Percentiles rank a stretch among this genome's conserved stretches.
Conservation (phyloP, 2,888 invertebrate genomes). For the Muscina levida region DNA sequence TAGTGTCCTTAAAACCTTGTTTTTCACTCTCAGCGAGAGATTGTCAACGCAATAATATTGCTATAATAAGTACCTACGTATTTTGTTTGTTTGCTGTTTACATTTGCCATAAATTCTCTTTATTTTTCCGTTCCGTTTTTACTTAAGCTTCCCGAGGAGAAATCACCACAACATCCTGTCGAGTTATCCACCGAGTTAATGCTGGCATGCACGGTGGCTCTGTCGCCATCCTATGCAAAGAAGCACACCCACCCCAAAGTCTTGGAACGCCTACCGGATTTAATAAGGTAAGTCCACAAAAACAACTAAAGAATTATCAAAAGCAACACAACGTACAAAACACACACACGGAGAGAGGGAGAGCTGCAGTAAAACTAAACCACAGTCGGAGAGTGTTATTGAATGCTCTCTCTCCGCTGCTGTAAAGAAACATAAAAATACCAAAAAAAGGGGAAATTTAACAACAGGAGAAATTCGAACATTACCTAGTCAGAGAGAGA, state of each 20-base stretch:
- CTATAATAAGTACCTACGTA: no score
- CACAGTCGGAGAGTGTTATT: no score
- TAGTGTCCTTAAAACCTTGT: no score
- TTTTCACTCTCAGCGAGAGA: no score
- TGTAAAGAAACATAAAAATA: background rate
- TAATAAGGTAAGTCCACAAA: conserved; percentile 78
- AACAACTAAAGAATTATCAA: conserved; percentile 31
- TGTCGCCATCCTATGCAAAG: conserved; percentile 79
- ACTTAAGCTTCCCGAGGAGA: conserved; percentile 80
- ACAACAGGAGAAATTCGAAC: conserved; percentile 62
- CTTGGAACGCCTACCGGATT: conserved; percentile 80
- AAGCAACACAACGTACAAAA: conserved; percentile 9
- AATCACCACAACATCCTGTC: conserved; percentile 80
- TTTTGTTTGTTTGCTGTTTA: no score
- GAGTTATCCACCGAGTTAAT: conserved; percentile 80
- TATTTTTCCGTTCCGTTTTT: no score
- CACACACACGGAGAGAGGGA: conserved; percentile 34
- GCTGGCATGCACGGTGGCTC: conserved; percentile 80
- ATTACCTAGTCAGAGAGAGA: conserved; percentile 26
- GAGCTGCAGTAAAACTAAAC: background rate
- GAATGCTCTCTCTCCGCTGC: no score
- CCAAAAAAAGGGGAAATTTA: conserved; percentile 41
- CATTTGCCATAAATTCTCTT: no score
- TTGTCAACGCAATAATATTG: no score
- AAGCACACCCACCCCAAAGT: conserved; percentile 80